Evolutionary conservation across 2,113 vertebrate genomes (phyloP).

Genomic region (rat (Rattus norvegicus)): GRCr8 NC_086023.1:88858001-88858500

Average conservation of each 20-base stretch:
- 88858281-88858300: slow-evolving; percentile 80
- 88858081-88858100: not conserved
- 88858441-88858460: slow-evolving; percentile 51
- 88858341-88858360: slow-evolving; percentile 78
- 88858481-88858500: slow-evolving; percentile 81
- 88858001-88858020: not conserved
- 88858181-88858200: slow-evolving; percentile 45
- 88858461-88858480: slow-evolving; percentile 48
- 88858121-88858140: slow-evolving; percentile 36
- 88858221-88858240: slow-evolving; percentile 54
- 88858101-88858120: slow-evolving; percentile 13
- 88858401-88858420: slow-evolving; percentile 80
- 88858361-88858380: slow-evolving; percentile 82
- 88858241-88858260: not conserved
- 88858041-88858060: not conserved
- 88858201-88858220: slow-evolving; percentile 56
- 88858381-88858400: slow-evolving; percentile 82
- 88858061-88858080: not conserved
- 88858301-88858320: slow-evolving; percentile 21
- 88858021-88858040: not conserved
- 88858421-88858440: slow-evolving; percentile 58
- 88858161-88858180: slow-evolving; percentile 59
- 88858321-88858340: slow-evolving; percentile 58
- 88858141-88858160: slow-evolving; percentile 10
- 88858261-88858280: not conserved